Percentiles rank a stretch among this genome's conserved stretches.
Evolutionary conservation across 1,140 invertebrate species (phyloP).

Genomic region (Apolygus lucorum): DNA sequence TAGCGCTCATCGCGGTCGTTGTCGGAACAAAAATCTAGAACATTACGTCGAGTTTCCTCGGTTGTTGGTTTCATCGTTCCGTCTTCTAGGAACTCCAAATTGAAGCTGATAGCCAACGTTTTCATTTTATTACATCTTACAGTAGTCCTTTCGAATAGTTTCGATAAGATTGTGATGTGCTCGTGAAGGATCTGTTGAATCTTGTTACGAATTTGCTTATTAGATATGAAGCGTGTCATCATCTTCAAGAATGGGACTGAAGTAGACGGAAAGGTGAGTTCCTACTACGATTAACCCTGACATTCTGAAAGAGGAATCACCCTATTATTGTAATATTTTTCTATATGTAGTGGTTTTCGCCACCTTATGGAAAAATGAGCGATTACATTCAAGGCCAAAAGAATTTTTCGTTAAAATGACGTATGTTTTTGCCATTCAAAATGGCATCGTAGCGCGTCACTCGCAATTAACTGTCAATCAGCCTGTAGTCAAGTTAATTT

Average conservation of each 20-base stretch:
- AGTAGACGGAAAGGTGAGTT: constrained; percentile 47
- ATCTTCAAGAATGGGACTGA: constrained; percentile 48
- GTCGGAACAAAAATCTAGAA: neutral
- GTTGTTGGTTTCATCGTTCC: neutral
- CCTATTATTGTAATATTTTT: constrained; percentile 13
- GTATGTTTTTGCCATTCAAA: no score
- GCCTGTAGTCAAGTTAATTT: no score
- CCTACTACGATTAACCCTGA: neutral
- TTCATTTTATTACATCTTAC: neutral
- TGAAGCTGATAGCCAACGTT: neutral
- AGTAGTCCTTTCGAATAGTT: neutral
- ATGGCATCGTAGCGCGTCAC: no score
- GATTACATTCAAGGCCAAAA: no score
- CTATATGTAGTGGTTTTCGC: neutral
- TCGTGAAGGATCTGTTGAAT: neutral
- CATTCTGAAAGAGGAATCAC: neutral
- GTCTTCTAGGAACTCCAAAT: neutral
- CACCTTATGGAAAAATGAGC: no score
- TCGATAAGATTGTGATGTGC: neutral
- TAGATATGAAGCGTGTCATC: constrained; percentile 47
- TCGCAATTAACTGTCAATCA: no score
- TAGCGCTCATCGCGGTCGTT: no score
- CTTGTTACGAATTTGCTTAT: neutral
- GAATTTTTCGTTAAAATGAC: no score
- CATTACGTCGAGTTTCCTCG: neutral